Percentiles rank a stretch among this genome's conserved stretches.
These are phyloP conservation scores for Etheostoma nigrum DNA, from an alignment of 2,797 vertebrate species.

Conservation along the genomic window DNA sequence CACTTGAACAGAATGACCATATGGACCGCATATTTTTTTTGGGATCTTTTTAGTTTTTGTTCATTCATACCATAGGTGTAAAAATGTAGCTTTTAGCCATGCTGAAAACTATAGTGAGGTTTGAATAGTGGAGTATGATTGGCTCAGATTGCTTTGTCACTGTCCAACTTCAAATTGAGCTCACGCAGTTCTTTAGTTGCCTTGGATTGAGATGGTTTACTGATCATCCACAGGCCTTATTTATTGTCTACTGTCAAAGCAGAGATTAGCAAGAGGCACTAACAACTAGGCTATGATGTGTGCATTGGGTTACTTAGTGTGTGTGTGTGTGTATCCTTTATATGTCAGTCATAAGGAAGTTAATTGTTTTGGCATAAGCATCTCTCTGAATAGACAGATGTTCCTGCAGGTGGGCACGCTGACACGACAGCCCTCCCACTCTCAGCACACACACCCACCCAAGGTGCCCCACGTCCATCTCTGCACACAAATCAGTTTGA, in stretches of 20 bases:
- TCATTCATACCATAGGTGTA: neutral
- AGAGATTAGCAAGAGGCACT: neutral
- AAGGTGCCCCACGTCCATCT: conserved; percentile 78
- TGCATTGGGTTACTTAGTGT: neutral
- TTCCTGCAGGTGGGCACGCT: conserved; percentile 83
- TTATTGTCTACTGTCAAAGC: neutral
- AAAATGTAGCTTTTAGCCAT: neutral
- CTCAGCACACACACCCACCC: conserved; percentile 57
- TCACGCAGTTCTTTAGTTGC: neutral
- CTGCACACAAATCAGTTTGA: conserved; percentile 75
- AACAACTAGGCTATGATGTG: neutral
- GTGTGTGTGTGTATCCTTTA: conserved; percentile 5
- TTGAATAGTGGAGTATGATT: neutral
- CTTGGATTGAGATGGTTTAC: neutral
- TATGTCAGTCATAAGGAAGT: conserved; percentile 44
- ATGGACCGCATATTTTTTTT: neutral
- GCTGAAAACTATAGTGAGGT: neutral
- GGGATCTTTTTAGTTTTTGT: neutral
- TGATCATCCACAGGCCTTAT: neutral
- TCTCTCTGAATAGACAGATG: conserved; percentile 79
- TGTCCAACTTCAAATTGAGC: conserved; percentile 1
- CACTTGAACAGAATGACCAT: neutral
- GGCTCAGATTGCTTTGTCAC: neutral
- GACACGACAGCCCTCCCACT: conserved; percentile 77
- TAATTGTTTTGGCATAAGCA: conserved; percentile 31